A percentile compares a stretch with the other conserved stretches of the same genome.
phyloP scores from a whole-genome alignment of 2,888 invertebrate species.

The Parthenolecanium corni region DNA sequence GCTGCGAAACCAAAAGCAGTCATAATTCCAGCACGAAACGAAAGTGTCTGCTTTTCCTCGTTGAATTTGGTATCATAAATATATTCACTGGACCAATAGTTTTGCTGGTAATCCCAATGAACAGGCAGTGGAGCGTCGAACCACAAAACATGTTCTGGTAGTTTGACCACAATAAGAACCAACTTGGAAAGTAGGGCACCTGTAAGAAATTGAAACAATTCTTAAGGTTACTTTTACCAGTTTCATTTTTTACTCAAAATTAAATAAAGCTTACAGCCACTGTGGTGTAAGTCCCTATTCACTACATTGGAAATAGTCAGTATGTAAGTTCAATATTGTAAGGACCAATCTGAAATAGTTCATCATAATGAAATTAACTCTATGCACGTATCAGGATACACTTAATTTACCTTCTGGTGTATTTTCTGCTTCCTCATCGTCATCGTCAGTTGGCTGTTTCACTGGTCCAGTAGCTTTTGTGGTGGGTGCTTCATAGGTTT shows the following conservation, averaged over 20 bases:
- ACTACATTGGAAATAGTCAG: too few relatives aligned
- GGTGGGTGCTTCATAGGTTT: conserved; percentile 46
- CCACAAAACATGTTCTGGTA: conserved; percentile 61
- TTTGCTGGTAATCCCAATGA: conserved; percentile 51
- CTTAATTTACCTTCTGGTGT: conserved; percentile 32
- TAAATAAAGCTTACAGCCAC: too few relatives aligned
- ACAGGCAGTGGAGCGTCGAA: conserved; percentile 62
- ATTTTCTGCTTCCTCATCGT: conserved; percentile 60
- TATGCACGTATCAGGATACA: neutral
- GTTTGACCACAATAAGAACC: conserved; percentile 54
- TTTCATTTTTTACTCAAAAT: too few relatives aligned
- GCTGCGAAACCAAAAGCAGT: conserved; percentile 63
- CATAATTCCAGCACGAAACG: conserved; percentile 61
- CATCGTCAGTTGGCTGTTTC: conserved; percentile 30
- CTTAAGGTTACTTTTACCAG: too few relatives aligned
- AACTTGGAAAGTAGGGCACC: conserved; percentile 50
- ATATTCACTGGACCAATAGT: conserved; percentile 57
- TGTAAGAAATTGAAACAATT: neutral
- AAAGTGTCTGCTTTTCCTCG: conserved; percentile 62
- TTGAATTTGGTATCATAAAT: conserved; percentile 63
- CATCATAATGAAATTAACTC: neutral
- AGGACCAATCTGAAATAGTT: neutral
- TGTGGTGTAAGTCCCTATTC: too few relatives aligned
- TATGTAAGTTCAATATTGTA: neutral
- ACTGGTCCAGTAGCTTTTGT: neutral